Evolutionary conservation across 1,140 invertebrate species (phyloP).

Genomic region (Calosoma granatense): DNA sequence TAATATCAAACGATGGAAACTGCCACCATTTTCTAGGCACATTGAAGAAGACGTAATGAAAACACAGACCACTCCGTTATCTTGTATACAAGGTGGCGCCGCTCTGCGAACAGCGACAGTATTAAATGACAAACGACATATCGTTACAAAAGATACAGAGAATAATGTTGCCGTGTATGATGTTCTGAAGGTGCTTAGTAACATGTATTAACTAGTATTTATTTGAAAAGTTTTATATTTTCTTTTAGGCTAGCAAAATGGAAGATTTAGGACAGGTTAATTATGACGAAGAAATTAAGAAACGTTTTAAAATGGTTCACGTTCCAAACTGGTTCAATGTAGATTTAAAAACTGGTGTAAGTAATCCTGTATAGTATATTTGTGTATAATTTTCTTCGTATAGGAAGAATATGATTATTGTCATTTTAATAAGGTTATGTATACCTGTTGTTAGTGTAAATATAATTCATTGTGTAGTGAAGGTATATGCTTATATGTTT

Average conservation of each 20-base stretch:
- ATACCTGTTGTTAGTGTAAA: no score
- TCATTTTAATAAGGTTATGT: no score
- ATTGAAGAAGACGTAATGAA: slow-evolving; percentile 32
- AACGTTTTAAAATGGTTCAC: slow-evolving; percentile 85
- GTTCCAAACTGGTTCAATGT: slow-evolving; percentile 99
- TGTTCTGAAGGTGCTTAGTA: slow-evolving; percentile 66
- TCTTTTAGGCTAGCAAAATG: slow-evolving; percentile 66
- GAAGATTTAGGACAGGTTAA: slow-evolving; percentile 86
- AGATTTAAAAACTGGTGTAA: slow-evolving; percentile 94
- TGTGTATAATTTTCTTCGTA: not conserved
- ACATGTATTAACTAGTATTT: slow-evolving; percentile 11
- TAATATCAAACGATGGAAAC: slow-evolving; percentile 53
- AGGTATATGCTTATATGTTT: slow-evolving; percentile 8
- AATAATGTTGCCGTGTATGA: slow-evolving; percentile 95
- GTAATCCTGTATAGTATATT: slow-evolving; percentile 25
- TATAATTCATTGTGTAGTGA: not conserved
- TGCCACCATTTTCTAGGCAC: slow-evolving; percentile 40
- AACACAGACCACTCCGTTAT: slow-evolving; percentile 38
- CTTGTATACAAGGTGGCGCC: slow-evolving; percentile 32
- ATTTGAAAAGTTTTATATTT: slow-evolving; percentile 15
- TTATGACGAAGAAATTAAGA: slow-evolving; percentile 92
- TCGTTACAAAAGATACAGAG: slow-evolving; percentile 94
- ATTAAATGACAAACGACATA: slow-evolving; percentile 92
- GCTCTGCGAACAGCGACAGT: slow-evolving; percentile 46
- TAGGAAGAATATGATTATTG: no score